phyloP scores from a whole-genome alignment of 2,113 vertebrate species.

The Ploceus nigricollis region DNA sequence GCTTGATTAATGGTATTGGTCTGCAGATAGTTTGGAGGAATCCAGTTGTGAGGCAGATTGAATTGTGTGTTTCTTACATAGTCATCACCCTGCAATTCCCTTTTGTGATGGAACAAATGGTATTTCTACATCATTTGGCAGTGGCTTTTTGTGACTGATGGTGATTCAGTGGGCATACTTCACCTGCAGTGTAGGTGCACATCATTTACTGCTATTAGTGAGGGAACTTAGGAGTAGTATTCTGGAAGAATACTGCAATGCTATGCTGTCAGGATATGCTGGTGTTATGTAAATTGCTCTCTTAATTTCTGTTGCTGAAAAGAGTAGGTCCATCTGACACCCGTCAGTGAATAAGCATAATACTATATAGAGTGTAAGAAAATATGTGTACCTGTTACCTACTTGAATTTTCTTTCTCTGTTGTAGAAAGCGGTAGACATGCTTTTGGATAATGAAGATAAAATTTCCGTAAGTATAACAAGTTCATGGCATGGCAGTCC shows the following conservation, averaged over 20 bases:
- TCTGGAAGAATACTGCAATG: neutral
- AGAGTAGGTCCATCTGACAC: neutral
- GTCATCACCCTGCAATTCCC: neutral
- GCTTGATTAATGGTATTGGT: neutral
- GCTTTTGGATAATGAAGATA: constrained; percentile 98
- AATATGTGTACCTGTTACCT: neutral
- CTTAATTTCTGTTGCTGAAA: neutral
- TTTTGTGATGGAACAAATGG: neutral
- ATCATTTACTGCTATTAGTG: neutral
- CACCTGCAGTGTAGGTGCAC: neutral
- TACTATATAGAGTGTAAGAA: neutral
- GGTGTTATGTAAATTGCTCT: neutral
- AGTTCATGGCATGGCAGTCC: neutral
- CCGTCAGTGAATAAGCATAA: neutral
- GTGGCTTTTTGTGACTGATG: neutral
- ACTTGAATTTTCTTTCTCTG: neutral
- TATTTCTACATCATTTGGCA: neutral
- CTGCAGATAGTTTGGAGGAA: neutral
- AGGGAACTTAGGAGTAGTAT: neutral
- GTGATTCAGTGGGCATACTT: neutral
- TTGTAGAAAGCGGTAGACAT: constrained; percentile 98
- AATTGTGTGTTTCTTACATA: neutral
- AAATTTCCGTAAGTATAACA: constrained; percentile 88
- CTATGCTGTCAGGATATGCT: neutral
- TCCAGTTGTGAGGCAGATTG: neutral